Conservation (phyloP, 1,140 invertebrate genomes). For the Drosophila paulistorum region DNA sequence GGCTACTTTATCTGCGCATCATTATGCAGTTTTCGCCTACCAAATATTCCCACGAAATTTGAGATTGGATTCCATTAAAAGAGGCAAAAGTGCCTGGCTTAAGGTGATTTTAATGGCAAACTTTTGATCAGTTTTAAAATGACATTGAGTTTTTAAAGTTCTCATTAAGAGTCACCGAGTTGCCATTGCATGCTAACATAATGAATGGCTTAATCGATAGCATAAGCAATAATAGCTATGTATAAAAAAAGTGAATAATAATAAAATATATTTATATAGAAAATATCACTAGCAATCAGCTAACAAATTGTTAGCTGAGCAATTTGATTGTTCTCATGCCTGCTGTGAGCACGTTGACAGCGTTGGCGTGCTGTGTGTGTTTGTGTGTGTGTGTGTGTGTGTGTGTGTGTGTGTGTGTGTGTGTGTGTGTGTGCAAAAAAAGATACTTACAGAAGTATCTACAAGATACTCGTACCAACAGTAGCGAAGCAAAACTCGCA, state of each 20-base stretch:
- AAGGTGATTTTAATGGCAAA: constrained; percentile 74
- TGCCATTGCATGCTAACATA: constrained; percentile 37
- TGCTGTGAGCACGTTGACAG: constrained; percentile 71
- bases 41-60: constrained; percentile 74
- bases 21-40: constrained; percentile 43
- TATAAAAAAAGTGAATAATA: constrained; percentile 12
- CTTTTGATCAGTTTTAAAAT: constrained; percentile 49
- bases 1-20: constrained; percentile 20
- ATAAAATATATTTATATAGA: constrained; percentile 4
- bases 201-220: constrained; percentile 66
- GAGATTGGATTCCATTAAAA: constrained; percentile 67
- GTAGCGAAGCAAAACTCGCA: constrained; percentile 67
- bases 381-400: neutral
- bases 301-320: constrained; percentile 5
- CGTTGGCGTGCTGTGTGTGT: constrained; percentile 49
- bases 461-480: constrained; percentile 44
- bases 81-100: constrained; percentile 61
- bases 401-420: constrained; percentile 13
- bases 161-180: constrained; percentile 41
- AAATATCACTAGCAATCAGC: constrained; percentile 7
- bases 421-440: constrained; percentile 12
- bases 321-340: constrained; percentile 67
- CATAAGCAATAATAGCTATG: constrained; percentile 2
- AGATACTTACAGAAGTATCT: constrained; percentile 48
- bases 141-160: constrained; percentile 59